These are phyloP conservation scores for Trachelus stipa DNA, from an alignment of 2,888 invertebrate genomes.

Conservation along the genomic window DNA sequence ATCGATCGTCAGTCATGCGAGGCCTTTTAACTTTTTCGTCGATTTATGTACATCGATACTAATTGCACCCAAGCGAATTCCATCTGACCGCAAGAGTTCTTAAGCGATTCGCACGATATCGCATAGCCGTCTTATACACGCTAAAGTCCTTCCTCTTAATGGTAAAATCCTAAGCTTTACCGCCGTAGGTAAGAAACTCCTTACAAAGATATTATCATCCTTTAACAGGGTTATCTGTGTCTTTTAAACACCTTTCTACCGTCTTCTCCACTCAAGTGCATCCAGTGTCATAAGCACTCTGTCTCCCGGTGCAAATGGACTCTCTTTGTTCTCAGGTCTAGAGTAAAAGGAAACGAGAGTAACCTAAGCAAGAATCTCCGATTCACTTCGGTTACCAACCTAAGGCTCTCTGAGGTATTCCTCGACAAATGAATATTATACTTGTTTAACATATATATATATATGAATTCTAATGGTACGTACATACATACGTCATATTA, in stretches of 20 bases:
- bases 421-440: neutral
- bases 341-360: neutral
- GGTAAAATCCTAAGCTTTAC: neutral
- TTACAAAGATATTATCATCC: neutral
- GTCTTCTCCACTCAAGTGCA: neutral
- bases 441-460: neutral
- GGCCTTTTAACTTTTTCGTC: constrained; percentile 16
- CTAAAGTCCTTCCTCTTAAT: neutral
- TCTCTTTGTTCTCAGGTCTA: neutral
- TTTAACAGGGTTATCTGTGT: neutral
- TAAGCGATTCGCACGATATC: neutral
- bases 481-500: constrained; percentile 1
- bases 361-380: neutral
- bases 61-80: constrained; percentile 35
- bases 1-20: constrained; percentile 21
- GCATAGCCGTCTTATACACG: neutral
- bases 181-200: neutral
- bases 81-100: constrained; percentile 35
- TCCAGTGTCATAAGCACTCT: neutral
- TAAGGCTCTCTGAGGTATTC: neutral
- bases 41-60: constrained; percentile 13
- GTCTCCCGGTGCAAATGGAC: neutral
- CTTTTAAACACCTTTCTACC: neutral
- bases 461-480: constrained; percentile 3
- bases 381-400: neutral